Base-by-base conservation (phyloP, 92 coral and sea anemone genomes). In the Pocillopora meandrina region DNA sequence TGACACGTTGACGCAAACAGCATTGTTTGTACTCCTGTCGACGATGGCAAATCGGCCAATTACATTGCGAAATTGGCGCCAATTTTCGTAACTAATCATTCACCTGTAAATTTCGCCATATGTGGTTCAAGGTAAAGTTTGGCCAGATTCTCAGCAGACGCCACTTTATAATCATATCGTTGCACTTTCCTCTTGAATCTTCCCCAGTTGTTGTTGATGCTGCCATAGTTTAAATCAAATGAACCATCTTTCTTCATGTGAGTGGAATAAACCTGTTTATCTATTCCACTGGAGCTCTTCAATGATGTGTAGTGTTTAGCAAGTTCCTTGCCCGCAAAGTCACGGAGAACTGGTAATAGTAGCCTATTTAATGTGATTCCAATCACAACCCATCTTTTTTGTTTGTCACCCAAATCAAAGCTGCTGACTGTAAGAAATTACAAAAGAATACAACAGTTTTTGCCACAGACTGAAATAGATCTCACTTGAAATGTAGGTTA, bases 61-160 rank as follows among this genome's bases (percentile, higher is more conserved):
- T 26, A 26, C 26, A 26, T 26, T 26, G 26, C 26, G 26, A 26
- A 0, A 26, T 26, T 26, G 0, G 1, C 26, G 26, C 26, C 26
- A 26, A 26, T 26, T 26, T 26, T 26, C 1, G 26, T 26, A 26
- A 26, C 26, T 67, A 68, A 31, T 68, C 10, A 31, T 82, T 72
- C 86, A 92, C 98, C 98, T 78, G 92, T 87, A 69, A 94, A 90
- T 79, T 79, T 89, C 17, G 98, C 98, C 98, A 94, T 94, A 72
- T 67, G 85, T 9, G 94, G 98, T 75, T 90, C 77, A 35, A 94
- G 86, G 65, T 90, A 94, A 61, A 94, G 82, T 77, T 92, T 94
- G 59, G 92, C 95, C 73, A 94, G 87, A 47, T 93, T 91, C 31
- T 82, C 89, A 58, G 93, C 78, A 18, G 93, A 72, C 23, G 71